Evolutionary conservation across 2,113 vertebrate genomes (phyloP), one percentile per base, ranked within the genome.

Genomic region (Entelurus aequoreus): DNA sequence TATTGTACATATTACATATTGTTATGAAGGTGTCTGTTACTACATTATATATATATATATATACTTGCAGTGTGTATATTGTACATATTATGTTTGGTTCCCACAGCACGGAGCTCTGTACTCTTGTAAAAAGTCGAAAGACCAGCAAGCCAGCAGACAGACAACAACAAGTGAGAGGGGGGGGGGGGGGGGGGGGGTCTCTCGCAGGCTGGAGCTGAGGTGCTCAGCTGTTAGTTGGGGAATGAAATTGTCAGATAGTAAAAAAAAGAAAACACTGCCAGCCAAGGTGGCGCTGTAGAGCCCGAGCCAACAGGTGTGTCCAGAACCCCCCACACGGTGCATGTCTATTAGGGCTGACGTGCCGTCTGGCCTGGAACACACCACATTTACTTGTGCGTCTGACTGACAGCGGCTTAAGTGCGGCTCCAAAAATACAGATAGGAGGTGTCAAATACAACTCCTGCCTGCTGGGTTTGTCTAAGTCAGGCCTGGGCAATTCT

Each of bases 181-280:
- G 14, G 14, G 12, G 4, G 11, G 16, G 70, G 16, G 70, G 64
- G 69, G 78, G 83, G 82, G 69, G 84, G 80, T 81, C 74, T 65
- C 74, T 11, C 21, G 28, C 53, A 56, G 64, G 21, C 69, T 44
- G 48, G 51, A 70, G 79, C 75, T 63, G 51, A 70, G 77, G 74
- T 63, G 40, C 15, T 84, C 85, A 87, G 84, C 84, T 86, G 85
- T 79, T 79, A 60, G 28, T 37, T 56, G 59, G 12, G 60, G 60
- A 38, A 6, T 62, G 60, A 48, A 42, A 10, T 10, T 42, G 40
- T 74, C 63, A 49, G 63, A 78, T 60, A 72, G 71, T 86, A 83
- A 84, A 84, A 77, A 4, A 8, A 42, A 42, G 12, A 46, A 11
- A 46, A 82, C 77, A 78, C 68, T 63, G 69, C 71, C 75, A 80